phyloP scores from a whole-genome alignment of 2,113 vertebrate genomes.

The Planiliza haematocheilus region DNA sequence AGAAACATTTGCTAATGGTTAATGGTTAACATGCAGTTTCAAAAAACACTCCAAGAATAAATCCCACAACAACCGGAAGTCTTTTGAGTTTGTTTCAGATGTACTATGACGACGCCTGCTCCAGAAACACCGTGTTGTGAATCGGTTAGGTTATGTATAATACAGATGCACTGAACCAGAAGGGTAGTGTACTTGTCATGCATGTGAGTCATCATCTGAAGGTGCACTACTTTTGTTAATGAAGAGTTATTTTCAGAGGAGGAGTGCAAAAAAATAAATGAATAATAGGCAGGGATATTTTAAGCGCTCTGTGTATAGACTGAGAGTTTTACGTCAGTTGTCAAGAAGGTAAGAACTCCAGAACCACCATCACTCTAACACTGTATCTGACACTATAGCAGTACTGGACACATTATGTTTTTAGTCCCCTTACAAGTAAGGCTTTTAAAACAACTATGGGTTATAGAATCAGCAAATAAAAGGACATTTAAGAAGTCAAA shows the following conservation, averaged over 20 bases:
- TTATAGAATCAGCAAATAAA: no score
- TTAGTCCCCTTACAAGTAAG: no score
- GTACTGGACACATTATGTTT: background rate
- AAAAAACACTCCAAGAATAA: background rate
- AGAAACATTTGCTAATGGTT: background rate
- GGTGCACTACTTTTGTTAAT: constrained; percentile 49
- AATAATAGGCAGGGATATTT: constrained; percentile 26
- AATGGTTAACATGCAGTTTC: background rate
- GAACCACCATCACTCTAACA: background rate
- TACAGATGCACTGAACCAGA: constrained; percentile 15
- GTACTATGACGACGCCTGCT: constrained; percentile 1
- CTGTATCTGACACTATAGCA: background rate
- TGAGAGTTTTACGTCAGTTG: background rate
- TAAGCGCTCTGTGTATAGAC: constrained; percentile 2
- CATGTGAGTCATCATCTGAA: constrained; percentile 53
- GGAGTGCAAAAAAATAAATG: constrained; percentile 14
- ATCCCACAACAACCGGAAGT: background rate
- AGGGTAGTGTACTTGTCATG: constrained; percentile 4
- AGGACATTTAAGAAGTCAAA: no score
- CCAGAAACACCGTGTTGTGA: constrained; percentile 27
- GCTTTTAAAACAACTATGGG: no score
- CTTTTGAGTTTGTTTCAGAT: background rate
- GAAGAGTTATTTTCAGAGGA: constrained; percentile 39
- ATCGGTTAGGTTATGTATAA: constrained; percentile 25
- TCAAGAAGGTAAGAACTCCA: background rate